Evolutionary conservation across 2,113 vertebrate genomes (phyloP).

Genomic region (Bettongia penicillata): DNA sequence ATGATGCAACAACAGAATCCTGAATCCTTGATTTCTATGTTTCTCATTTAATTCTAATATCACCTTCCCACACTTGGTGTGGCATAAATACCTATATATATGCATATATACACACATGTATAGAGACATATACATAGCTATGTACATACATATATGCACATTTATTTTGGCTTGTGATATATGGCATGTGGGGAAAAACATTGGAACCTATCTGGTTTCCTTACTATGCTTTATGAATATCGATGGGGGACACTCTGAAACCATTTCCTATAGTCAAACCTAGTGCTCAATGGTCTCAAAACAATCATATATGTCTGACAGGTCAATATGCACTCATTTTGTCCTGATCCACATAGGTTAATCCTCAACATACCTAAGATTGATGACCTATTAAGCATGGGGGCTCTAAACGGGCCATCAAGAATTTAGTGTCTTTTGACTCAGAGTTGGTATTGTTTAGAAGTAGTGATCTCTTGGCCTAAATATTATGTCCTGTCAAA

Average conservation of each 20-base stretch:
- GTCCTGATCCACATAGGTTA: constrained; percentile 34
- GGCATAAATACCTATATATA: neutral
- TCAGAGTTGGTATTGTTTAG: neutral
- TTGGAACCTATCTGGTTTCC: constrained; percentile 6
- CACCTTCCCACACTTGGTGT: neutral
- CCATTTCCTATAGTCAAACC: constrained; percentile 43
- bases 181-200: constrained; percentile 42
- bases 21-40: constrained; percentile 20
- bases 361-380: neutral
- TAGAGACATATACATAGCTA: neutral
- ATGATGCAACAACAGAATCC: constrained; percentile 29
- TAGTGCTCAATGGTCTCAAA: neutral
- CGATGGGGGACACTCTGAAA: constrained; percentile 17
- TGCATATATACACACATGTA: too few relatives aligned
- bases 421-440: neutral
- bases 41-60: neutral
- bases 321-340: constrained; percentile 38
- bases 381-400: neutral
- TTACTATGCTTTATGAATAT: constrained; percentile 41
- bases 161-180: neutral
- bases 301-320: constrained; percentile 13
- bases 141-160: neutral
- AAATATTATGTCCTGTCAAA: neutral
- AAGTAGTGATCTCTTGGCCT: neutral
- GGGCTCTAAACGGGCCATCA: neutral